Conservation (phyloP, 2,797 vertebrate genomes). For the Dromococcyx pavoninus region DNA sequence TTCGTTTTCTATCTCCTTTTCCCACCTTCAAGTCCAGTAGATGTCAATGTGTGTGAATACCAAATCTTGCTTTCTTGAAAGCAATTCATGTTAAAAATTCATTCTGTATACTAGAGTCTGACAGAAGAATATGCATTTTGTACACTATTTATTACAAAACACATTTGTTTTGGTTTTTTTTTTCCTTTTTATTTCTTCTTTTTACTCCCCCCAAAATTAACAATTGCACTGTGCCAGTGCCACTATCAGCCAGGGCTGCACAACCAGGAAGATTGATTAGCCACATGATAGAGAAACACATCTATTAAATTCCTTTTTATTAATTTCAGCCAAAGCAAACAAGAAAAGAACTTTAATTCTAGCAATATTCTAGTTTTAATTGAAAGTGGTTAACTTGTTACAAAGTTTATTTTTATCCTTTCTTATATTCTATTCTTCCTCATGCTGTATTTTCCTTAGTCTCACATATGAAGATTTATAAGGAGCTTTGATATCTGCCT, state of each 20-base stretch:
- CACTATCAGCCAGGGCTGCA: not conserved
- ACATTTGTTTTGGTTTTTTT: not conserved
- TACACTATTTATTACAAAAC: not conserved
- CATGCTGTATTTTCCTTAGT: not conserved
- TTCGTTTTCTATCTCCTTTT: not conserved
- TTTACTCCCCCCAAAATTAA: not conserved
- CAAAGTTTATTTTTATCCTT: not conserved
- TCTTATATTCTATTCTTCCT: not conserved
- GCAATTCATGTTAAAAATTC: not conserved
- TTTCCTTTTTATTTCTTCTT: rapidly evolving
- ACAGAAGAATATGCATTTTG: not conserved
- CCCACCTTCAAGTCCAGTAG: not conserved
- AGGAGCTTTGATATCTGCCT: not conserved
- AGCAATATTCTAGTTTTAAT: conserved; percentile 11
- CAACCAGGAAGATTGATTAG: not conserved
- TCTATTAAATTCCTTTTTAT: not conserved
- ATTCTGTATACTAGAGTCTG: not conserved
- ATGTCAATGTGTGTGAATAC: not conserved
- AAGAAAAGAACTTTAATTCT: conserved; percentile 3
- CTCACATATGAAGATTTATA: not conserved
- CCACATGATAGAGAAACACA: not conserved
- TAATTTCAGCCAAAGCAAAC: not conserved
- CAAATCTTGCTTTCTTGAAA: not conserved
- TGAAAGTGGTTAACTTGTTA: not conserved
- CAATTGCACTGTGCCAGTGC: not conserved